Conservation (phyloP, 1,140 invertebrate species). For the Pseudomyrmex sp. region DNA sequence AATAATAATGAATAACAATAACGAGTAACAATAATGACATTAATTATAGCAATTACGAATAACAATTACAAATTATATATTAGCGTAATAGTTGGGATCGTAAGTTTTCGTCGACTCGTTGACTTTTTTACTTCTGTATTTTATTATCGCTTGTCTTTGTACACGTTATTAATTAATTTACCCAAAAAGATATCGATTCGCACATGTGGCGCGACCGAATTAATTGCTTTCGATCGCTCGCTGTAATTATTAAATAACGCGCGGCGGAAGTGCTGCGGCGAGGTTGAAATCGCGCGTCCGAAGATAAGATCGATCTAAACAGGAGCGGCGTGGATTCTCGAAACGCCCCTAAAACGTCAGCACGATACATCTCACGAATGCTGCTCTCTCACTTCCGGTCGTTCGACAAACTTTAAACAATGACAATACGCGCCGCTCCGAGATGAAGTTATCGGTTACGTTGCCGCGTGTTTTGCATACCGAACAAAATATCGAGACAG, state of each 20-base stretch:
- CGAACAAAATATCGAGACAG: conserved; percentile 27
- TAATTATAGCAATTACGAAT: neutral
- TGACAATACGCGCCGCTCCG: neutral
- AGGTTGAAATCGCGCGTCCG: neutral
- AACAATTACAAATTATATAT: conserved; percentile 17
- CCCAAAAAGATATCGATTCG: neutral
- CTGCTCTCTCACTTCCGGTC: neutral
- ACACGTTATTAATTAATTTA: too few species aligned
- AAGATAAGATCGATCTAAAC: conserved; percentile 53
- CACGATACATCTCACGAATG: neutral
- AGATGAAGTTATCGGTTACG: too few species aligned
- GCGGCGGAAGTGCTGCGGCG: too few species aligned
- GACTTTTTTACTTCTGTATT: neutral
- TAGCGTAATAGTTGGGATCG: neutral
- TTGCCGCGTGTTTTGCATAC: conserved; percentile 33
- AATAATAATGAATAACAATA: conserved; percentile 5
- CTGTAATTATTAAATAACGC: too few species aligned
- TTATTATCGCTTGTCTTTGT: neutral
- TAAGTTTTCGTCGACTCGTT: neutral
- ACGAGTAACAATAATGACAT: neutral
- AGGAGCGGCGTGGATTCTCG: conserved; percentile 23
- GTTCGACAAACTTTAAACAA: conserved; percentile 46
- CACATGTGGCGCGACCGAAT: conserved; percentile 7
- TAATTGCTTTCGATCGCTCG: neutral
- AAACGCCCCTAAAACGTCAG: neutral